Conservation (phyloP, 2,888 invertebrate genomes). For the Pachycephus smyrnensis region DNA sequence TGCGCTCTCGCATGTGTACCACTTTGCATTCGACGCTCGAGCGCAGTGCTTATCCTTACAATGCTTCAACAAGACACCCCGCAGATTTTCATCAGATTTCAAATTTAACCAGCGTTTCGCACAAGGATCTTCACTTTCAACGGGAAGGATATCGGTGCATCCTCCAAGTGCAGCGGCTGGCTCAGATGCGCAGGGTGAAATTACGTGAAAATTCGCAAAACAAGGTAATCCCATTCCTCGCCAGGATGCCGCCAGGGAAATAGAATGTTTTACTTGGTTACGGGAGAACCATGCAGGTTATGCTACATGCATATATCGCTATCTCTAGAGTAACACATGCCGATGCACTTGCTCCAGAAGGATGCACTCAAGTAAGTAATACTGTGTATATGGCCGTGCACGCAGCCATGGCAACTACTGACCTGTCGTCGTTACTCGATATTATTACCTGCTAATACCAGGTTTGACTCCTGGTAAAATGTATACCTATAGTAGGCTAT, state of each 20-base stretch:
- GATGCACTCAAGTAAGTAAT: background rate
- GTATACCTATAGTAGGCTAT: no score
- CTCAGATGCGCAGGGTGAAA: background rate
- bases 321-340: background rate
- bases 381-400: background rate
- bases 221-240: background rate
- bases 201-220: background rate
- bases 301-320: background rate
- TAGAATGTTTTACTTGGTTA: background rate
- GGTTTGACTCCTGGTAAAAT: slow-evolving; percentile 26
- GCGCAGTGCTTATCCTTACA: background rate
- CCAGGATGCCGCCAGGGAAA: background rate
- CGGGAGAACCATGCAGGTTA: background rate
- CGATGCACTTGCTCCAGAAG: background rate
- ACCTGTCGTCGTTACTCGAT: slow-evolving; percentile 46
- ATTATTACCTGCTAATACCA: slow-evolving; percentile 52
- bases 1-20: background rate
- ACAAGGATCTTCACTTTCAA: background rate
- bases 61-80: background rate
- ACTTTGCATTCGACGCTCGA: background rate
- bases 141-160: background rate
- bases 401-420: background rate
- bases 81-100: background rate
- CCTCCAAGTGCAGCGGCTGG: background rate
- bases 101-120: background rate